These are phyloP conservation scores for Sinhomidia bicolor DNA, from an alignment of 2,888 invertebrate genomes.

Conservation along the genomic window DNA sequence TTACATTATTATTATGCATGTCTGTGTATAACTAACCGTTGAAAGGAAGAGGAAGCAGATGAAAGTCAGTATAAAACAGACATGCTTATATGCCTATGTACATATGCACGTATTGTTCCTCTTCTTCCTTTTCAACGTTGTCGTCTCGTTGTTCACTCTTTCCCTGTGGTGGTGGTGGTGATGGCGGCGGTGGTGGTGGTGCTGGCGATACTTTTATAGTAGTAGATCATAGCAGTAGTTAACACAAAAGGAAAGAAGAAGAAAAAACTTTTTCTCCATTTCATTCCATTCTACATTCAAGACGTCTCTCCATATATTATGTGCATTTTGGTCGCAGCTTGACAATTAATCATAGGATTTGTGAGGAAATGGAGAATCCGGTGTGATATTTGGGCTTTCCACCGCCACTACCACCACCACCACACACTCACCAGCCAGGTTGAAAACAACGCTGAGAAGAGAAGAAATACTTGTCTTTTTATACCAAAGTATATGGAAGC, in stretches of 20 bases:
- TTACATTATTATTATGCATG: constrained; percentile 4
- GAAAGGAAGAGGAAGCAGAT: constrained; percentile 29
- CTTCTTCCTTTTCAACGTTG: constrained; percentile 6
- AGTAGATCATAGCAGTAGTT: constrained; percentile 29
- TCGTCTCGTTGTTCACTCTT: constrained; percentile 23
- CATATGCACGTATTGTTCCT: constrained; percentile 35
- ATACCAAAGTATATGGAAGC: background rate
- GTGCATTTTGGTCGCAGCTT: constrained; percentile 75
- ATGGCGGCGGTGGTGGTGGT: background rate
- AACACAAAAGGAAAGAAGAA: too few relatives aligned
- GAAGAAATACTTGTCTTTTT: too few relatives aligned
- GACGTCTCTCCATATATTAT: constrained; percentile 71
- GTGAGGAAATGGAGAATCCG: constrained; percentile 70
- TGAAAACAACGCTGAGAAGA: constrained; percentile 19
- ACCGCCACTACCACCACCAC: constrained; percentile 20
- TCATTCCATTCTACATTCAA: constrained; percentile 61
- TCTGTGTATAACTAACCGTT: constrained; percentile 6
- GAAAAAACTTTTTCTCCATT: constrained; percentile 63
- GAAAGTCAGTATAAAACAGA: background rate
- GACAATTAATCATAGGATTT: constrained; percentile 75
- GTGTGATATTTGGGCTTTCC: constrained; percentile 71
- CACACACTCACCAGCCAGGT: constrained; percentile 25
- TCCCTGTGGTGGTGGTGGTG: background rate
- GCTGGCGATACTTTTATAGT: background rate
- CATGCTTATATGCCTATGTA: background rate